These are phyloP conservation scores for Cheilosia soror DNA, from an alignment of 2,888 invertebrate genomes.

Conservation along the genomic window DNA sequence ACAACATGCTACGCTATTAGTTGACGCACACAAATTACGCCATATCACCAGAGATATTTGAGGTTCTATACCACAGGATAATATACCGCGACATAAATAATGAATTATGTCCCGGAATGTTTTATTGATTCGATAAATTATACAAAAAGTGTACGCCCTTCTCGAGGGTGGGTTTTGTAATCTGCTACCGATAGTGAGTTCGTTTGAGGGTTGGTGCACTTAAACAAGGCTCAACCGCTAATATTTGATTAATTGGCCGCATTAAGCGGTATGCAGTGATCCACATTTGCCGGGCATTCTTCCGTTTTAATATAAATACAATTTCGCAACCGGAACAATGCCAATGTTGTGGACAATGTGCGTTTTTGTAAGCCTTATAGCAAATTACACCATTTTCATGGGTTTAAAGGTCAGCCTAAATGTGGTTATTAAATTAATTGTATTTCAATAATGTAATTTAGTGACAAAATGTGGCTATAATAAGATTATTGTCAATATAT, in stretches of 20 bases:
- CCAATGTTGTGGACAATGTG: not conserved
- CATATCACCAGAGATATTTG: constrained; percentile 37
- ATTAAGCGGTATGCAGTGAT: constrained; percentile 21
- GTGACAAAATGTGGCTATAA: too few relatives aligned
- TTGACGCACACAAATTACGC: not conserved
- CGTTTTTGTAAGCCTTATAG: not conserved
- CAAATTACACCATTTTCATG: constrained; percentile 14
- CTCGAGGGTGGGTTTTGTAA: not conserved
- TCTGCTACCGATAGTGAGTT: not conserved
- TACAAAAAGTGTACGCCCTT: constrained; percentile 34
- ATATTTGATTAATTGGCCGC: constrained; percentile 43
- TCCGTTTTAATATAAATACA: constrained; percentile 5
- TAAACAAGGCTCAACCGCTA: constrained; percentile 39
- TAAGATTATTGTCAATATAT: too few relatives aligned
- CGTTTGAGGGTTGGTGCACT: constrained; percentile 1
- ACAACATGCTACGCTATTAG: not conserved
- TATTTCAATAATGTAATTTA: constrained; percentile 19
- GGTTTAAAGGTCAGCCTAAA: not conserved
- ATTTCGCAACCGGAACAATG: constrained; percentile 7
- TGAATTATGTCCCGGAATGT: constrained; percentile 52
- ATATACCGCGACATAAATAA: constrained; percentile 50
- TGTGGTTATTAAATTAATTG: constrained; percentile 21
- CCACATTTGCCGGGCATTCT: not conserved
- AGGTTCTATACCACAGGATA: constrained; percentile 33
- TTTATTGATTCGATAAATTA: constrained; percentile 60